Evolutionary conservation across 1,140 invertebrate genomes (phyloP).

Genomic region (Bombus waltoni): DNA sequence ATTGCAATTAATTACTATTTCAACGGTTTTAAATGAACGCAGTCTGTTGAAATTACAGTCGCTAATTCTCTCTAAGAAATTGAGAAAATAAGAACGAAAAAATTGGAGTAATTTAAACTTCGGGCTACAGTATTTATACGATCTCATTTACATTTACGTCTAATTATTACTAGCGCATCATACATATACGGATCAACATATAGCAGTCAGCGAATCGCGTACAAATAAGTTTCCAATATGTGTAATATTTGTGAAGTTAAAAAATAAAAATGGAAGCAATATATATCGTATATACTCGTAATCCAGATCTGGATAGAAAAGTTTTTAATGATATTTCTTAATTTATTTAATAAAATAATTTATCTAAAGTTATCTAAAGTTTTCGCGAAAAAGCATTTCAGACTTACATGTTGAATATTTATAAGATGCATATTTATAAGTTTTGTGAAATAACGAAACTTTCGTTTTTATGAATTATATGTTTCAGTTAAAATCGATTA

Average conservation of each 20-base stretch:
- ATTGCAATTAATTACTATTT: conserved; percentile 7
- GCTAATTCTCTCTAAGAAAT: not conserved
- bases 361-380: not conserved
- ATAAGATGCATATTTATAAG: not conserved
- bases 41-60: conserved; percentile 7
- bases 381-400: not conserved
- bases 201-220: conserved; percentile 30
- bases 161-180: conserved; percentile 56
- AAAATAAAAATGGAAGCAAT: not conserved
- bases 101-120: conserved; percentile 64
- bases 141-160: conserved; percentile 68
- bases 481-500: not conserved
- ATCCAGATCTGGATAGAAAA: not conserved
- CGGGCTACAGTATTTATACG: conserved; percentile 70
- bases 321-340: not conserved
- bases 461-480: not conserved
- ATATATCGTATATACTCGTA: conserved; percentile 44
- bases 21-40: not conserved
- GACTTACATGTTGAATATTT: not conserved
- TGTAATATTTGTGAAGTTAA: conserved; percentile 21
- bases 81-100: not conserved
- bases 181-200: conserved; percentile 41
- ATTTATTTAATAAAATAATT: not conserved
- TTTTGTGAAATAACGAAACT: not conserved
- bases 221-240: conserved; percentile 25